Evolutionary conservation across 2,888 invertebrate species (phyloP).

Genomic region (Drosophila yooni): DNA sequence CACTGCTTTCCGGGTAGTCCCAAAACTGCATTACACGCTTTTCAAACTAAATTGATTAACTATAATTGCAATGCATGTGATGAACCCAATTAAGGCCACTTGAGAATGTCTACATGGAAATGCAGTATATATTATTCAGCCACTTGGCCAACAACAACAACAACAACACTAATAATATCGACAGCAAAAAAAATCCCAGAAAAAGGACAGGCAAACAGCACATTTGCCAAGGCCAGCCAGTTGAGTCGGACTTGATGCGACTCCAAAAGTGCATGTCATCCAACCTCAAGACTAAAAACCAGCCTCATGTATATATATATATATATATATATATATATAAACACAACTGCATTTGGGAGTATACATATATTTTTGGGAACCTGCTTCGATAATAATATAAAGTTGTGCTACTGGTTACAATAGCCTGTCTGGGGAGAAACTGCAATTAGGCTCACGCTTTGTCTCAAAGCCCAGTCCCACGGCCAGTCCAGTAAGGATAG

Average conservation of each 20-base stretch:
- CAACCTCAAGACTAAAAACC: constrained; percentile 25
- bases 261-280: constrained; percentile 73
- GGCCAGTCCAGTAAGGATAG: constrained; percentile 38
- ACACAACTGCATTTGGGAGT: constrained; percentile 41
- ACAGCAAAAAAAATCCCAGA: constrained; percentile 40
- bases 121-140: constrained; percentile 12
- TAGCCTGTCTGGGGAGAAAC: constrained; percentile 10
- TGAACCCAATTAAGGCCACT: constrained; percentile 50
- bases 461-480: background rate
- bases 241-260: constrained; percentile 49
- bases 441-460: background rate
- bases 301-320: background rate
- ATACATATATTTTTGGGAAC: constrained; percentile 54
- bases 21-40: constrained; percentile 28
- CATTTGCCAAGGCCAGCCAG: constrained; percentile 70
- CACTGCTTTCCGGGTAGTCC: constrained; percentile 54
- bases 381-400: constrained; percentile 59
- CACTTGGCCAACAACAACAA: constrained; percentile 18
- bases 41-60: constrained; percentile 1
- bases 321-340: constrained; percentile 5
- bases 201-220: constrained; percentile 56
- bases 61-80: constrained; percentile 35
- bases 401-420: constrained; percentile 51
- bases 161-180: constrained; percentile 9
- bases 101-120: constrained; percentile 7